phyloP scores from a whole-genome alignment of 2,113 vertebrate genomes.

The Strix uralensis region DNA sequence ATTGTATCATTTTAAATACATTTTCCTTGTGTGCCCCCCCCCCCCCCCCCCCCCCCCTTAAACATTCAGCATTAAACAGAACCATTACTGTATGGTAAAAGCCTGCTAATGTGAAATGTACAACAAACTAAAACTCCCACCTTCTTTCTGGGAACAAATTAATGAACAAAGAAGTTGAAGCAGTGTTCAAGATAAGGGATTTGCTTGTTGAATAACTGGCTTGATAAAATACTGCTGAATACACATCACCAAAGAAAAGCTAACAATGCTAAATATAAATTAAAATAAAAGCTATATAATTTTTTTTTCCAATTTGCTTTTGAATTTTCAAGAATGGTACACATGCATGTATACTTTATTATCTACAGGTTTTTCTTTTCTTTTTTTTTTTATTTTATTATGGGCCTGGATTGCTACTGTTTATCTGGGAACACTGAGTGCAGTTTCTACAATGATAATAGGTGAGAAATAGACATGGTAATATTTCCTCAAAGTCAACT shows the following conservation, averaged over 20 bases:
- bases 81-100: neutral
- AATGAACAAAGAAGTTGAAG: neutral
- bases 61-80: conserved; percentile 13
- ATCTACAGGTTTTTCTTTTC: neutral
- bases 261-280: neutral
- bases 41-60: rapidly evolving
- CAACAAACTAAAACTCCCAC: neutral
- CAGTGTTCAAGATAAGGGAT: conserved; percentile 15
- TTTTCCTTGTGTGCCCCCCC: neutral
- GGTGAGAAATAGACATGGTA: neutral
- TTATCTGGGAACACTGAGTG: neutral
- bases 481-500: neutral
- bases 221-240: neutral
- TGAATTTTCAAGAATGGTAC: neutral
- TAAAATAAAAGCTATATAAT: neutral
- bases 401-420: neutral
- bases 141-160: conserved; percentile 51
- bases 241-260: neutral
- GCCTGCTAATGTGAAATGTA: neutral
- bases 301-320: neutral
- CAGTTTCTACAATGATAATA: neutral
- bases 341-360: neutral
- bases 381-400: neutral
- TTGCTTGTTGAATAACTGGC: conserved; percentile 11
- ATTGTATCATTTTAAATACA: neutral